Percentiles rank a stretch among this genome's conserved stretches.
phyloP scores from a whole-genome alignment of 2,113 vertebrate genomes.

The Synodontis membranacea region DNA sequence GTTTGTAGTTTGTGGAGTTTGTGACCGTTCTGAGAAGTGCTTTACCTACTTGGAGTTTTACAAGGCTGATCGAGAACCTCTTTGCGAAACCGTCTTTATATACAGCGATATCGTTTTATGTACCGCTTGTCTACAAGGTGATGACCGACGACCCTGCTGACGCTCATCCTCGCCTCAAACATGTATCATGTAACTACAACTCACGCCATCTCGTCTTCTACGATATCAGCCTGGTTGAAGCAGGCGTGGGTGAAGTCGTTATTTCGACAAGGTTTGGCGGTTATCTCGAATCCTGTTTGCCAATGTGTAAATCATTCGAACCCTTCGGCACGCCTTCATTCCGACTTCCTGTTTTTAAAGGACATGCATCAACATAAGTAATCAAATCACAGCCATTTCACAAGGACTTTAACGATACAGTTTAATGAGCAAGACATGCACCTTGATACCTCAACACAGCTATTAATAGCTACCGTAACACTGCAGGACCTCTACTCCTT shows the following conservation, averaged over 20 bases:
- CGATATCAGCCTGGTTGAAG: neutral
- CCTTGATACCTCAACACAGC: neutral
- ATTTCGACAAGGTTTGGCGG: neutral
- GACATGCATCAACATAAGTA: neutral
- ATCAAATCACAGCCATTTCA: neutral
- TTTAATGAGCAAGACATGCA: neutral
- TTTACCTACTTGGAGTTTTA: neutral
- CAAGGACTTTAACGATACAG: neutral
- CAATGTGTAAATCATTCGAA: too few species aligned
- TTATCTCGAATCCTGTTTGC: neutral
- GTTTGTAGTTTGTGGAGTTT: neutral
- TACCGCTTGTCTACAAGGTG: neutral
- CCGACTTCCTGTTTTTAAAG: neutral
- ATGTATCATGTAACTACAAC: neutral
- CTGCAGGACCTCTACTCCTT: neutral
- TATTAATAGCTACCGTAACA: constrained; percentile 1
- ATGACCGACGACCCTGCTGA: neutral
- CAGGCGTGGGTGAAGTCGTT: neutral
- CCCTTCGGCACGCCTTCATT: too few species aligned
- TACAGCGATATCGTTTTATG: too few species aligned
- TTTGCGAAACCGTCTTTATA: neutral
- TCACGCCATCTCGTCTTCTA: neutral
- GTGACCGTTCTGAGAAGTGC: neutral
- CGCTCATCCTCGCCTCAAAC: neutral
- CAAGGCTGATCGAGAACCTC: neutral